Evolutionary conservation across 1,140 invertebrate species (phyloP).

Genomic region (Leptopilina clavipes): DNA sequence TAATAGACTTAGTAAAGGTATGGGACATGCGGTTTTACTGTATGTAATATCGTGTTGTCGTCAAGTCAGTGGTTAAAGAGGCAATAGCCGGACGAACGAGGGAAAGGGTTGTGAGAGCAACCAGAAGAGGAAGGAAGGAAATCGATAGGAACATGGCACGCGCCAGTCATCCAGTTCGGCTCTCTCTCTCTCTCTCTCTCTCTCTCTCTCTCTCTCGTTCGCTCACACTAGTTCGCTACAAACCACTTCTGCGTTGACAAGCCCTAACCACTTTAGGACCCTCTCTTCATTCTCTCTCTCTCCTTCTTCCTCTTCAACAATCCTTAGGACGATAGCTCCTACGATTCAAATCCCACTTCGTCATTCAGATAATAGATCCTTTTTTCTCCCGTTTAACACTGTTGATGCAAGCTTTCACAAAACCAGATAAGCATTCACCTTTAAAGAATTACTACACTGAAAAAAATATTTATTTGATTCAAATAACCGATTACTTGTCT

Average conservation of each 20-base stretch:
- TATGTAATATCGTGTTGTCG: slow-evolving; percentile 28
- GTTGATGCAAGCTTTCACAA: neutral
- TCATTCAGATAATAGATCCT: slow-evolving; percentile 27
- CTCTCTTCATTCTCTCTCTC: slow-evolving; percentile 30
- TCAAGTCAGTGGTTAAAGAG: slow-evolving; percentile 27
- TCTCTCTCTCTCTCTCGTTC: no score
- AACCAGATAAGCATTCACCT: slow-evolving; percentile 8
- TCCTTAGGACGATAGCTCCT: neutral
- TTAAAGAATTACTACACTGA: no score
- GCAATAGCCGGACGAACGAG: slow-evolving; percentile 32
- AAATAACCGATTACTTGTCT: no score
- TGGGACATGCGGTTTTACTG: slow-evolving; percentile 29
- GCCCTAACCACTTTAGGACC: slow-evolving; percentile 37
- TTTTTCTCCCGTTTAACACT: slow-evolving; percentile 28
- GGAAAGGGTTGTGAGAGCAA: slow-evolving; percentile 17
- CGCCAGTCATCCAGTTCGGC: slow-evolving; percentile 31
- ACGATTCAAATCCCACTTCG: slow-evolving; percentile 21
- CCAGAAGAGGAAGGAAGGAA: slow-evolving; percentile 36
- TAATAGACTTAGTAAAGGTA: neutral
- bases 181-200: slow-evolving; percentile 9
- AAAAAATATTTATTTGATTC: no score
- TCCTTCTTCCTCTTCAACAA: slow-evolving; percentile 31
- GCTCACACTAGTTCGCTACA: no score
- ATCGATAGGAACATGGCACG: slow-evolving; percentile 44
- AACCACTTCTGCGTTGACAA: slow-evolving; percentile 25